phyloP scores from a whole-genome alignment of 2,113 vertebrate species.

The Cygnus buccinator region DNA sequence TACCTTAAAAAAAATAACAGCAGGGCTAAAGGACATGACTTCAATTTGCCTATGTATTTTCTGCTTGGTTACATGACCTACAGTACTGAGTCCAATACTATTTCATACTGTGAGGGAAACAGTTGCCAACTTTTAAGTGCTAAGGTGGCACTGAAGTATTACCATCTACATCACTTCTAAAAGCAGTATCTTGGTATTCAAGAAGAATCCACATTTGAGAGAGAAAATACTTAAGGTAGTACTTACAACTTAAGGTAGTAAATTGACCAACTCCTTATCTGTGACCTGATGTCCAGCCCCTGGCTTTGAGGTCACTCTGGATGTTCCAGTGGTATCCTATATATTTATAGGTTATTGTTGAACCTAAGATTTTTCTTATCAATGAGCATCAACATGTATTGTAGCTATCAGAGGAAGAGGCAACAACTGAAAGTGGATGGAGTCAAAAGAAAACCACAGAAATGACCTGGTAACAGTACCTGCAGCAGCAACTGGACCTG shows the following conservation, averaged over 20 bases:
- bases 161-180: neutral
- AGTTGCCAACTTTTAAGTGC: neutral
- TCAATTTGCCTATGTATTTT: fast-evolving
- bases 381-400: neutral
- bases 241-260: neutral
- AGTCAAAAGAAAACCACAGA: neutral
- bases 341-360: neutral
- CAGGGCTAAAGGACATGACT: neutral
- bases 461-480: neutral
- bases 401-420: neutral
- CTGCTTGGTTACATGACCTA: neutral
- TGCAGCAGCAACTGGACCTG: neutral
- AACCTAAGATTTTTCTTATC: neutral
- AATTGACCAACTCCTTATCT: neutral
- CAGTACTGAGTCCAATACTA: fast-evolving
- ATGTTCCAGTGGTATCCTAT: neutral
- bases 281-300: neutral
- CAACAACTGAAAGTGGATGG: fast-evolving
- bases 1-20: neutral
- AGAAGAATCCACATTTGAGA: neutral
- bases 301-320: neutral
- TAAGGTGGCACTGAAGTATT: neutral
- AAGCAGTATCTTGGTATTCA: neutral
- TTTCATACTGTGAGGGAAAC: no score
- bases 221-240: neutral